Conservation (phyloP, 2,113 vertebrate genomes). For the human region GRCh38 chr18:850501-851000, state of each 20-base stretch:
- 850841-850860: not conserved
- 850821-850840: not conserved
- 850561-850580: not conserved
- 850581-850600: not conserved
- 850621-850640: not conserved
- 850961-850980: not conserved
- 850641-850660: not conserved
- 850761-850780: not conserved
- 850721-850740: not conserved
- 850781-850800: not conserved
- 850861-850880: not conserved
- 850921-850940: not conserved
- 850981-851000: not conserved
- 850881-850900: not conserved
- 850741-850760: not conserved
- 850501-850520: not conserved
- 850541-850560: not conserved
- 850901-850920: not conserved
- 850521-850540: not conserved
- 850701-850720: not conserved
- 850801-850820: not conserved
- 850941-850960: not conserved
- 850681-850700: not conserved
- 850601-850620: not conserved
- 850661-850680: not conserved